phyloP scores from a whole-genome alignment of 2,797 vertebrate genomes.

The Steatocranus sp. region DNA sequence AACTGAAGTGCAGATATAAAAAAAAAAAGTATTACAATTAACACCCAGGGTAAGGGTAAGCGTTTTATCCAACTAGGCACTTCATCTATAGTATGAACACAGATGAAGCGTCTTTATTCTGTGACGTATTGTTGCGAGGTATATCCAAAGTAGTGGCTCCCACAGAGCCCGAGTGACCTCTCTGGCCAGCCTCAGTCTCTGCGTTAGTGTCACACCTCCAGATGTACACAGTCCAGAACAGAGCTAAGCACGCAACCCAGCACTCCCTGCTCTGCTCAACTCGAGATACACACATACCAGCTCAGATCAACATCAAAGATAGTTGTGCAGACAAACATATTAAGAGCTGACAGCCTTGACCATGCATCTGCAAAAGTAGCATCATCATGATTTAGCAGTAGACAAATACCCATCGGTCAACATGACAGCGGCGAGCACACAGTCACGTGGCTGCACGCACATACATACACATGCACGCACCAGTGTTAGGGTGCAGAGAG shows the following conservation, averaged over 20 bases:
- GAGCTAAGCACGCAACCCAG: slow-evolving; percentile 25
- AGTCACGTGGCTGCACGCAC: slow-evolving; percentile 9
- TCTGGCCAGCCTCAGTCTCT: slow-evolving; percentile 33
- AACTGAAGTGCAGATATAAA: background rate
- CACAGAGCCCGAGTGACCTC: slow-evolving; percentile 51
- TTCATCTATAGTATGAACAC: background rate
- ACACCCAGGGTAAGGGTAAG: background rate
- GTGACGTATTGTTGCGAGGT: background rate
- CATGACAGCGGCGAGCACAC: background rate
- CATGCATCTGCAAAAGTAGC: slow-evolving; percentile 47
- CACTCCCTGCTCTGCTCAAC: background rate
- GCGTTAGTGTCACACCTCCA: slow-evolving; percentile 16
- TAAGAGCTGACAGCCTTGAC: slow-evolving; percentile 48
- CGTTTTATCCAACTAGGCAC: background rate
- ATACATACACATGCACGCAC: background rate
- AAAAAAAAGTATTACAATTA: background rate
- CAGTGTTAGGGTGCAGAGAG: slow-evolving; percentile 33
- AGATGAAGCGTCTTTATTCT: background rate
- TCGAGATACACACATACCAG: slow-evolving; percentile 49
- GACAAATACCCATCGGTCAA: slow-evolving; percentile 26
- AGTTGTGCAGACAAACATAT: slow-evolving; percentile 52
- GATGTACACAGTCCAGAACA: slow-evolving; percentile 29
- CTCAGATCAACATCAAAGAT: slow-evolving; percentile 62
- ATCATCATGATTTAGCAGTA: slow-evolving; percentile 28
- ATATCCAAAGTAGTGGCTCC: slow-evolving; percentile 1